These are phyloP conservation scores for Rhynchonema sp. DNA, from an alignment of 2,888 invertebrate species.

Conservation along the genomic window DNA sequence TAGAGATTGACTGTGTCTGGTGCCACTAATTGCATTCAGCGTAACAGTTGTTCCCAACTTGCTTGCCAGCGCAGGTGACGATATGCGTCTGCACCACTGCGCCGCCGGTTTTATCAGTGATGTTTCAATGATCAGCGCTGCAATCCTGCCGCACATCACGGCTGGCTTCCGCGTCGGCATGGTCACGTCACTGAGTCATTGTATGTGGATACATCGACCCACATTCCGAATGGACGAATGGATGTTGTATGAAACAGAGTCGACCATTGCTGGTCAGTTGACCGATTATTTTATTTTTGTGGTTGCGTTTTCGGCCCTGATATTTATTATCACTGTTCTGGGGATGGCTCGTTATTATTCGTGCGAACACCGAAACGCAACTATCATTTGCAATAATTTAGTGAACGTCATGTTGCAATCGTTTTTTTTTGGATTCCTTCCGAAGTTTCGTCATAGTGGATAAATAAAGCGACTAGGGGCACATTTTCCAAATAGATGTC, in stretches of 20 bases:
- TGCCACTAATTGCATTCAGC: too few relatives aligned
- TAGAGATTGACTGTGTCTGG: too few relatives aligned
- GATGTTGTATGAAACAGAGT: slow-evolving; percentile 32
- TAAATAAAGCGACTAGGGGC: too few relatives aligned
- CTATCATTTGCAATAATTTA: too few relatives aligned
- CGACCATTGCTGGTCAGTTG: slow-evolving; percentile 28
- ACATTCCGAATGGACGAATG: slow-evolving; percentile 31
- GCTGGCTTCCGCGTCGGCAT: slow-evolving; percentile 17
- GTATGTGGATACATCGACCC: slow-evolving; percentile 33
- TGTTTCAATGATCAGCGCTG: slow-evolving; percentile 22
- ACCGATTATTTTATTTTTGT: neutral
- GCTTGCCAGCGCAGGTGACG: slow-evolving; percentile 18
- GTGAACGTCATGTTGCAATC: too few relatives aligned
- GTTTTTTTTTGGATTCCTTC: too few relatives aligned
- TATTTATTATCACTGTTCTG: too few relatives aligned
- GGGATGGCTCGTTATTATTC: neutral
- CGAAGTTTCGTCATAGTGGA: too few relatives aligned
- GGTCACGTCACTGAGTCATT: slow-evolving; percentile 31
- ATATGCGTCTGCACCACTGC: slow-evolving; percentile 29
- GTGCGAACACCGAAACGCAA: neutral
- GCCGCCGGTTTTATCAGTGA: slow-evolving; percentile 33
- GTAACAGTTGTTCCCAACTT: too few relatives aligned
- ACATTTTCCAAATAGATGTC: too few relatives aligned
- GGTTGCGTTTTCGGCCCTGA: too few relatives aligned
- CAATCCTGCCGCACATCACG: slow-evolving; percentile 19